A percentile compares a stretch with the other conserved stretches of the same genome.
These are phyloP conservation scores for Hippocampus comes DNA, from an alignment of 2,113 vertebrate genomes.

Conservation along the genomic window DNA sequence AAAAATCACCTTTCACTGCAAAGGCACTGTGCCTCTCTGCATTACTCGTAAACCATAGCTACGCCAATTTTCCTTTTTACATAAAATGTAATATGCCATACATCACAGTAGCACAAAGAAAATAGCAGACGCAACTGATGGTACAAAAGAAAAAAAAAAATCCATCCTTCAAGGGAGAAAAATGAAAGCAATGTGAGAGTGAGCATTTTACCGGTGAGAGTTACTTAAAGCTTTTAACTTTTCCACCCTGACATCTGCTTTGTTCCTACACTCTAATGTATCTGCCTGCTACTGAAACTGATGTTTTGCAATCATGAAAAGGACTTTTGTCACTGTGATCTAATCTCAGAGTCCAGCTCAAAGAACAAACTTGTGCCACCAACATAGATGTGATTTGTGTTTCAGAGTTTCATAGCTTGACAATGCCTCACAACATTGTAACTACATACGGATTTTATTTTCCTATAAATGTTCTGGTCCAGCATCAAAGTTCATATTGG, in stretches of 20 bases:
- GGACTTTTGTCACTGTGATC: not conserved
- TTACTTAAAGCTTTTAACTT: not conserved
- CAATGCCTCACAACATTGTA: not conserved
- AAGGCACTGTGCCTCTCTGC: not conserved
- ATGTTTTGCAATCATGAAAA: not conserved
- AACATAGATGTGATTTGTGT: not conserved
- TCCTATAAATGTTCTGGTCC: not conserved
- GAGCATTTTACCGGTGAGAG: not conserved
- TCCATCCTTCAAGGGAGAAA: not conserved
- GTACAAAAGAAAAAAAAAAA: not conserved
- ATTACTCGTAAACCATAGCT: not conserved
- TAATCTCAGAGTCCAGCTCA: not conserved
- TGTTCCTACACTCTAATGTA: not conserved
- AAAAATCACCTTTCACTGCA: not conserved
- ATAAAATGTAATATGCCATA: not conserved
- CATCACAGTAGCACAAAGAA: not conserved
- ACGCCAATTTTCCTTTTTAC: constrained; percentile 7
- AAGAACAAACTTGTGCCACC: not conserved
- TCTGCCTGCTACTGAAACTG: not conserved
- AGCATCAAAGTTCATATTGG: not conserved
- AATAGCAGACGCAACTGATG: not conserved
- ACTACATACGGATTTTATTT: not conserved
- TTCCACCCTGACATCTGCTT: not conserved
- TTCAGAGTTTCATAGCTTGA: not conserved
- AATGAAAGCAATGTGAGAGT: not conserved